Conservation (phyloP, 2,113 vertebrate species). For the Benitochromis conjunctus region DNA sequence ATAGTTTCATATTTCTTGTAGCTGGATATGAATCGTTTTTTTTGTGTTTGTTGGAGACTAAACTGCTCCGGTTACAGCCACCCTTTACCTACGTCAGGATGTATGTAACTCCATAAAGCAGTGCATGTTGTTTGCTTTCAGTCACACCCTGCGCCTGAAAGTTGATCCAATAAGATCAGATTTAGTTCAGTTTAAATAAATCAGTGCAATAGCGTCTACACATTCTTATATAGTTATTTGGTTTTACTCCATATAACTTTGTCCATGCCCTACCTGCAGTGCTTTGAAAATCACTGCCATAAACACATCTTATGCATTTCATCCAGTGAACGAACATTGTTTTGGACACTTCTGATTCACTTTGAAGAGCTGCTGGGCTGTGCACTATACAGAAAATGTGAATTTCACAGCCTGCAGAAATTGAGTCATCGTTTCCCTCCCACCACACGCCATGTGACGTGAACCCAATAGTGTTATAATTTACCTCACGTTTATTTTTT, state of each 20-base stretch:
- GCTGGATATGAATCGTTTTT: background rate
- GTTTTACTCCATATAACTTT: background rate
- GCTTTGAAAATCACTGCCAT: background rate
- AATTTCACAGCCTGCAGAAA: background rate
- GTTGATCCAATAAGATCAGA: background rate
- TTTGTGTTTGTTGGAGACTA: background rate
- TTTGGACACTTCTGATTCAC: background rate
- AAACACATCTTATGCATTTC: background rate
- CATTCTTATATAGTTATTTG: background rate
- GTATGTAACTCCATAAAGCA: background rate
- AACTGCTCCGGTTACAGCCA: no score
- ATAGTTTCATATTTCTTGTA: background rate
- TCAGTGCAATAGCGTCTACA: background rate
- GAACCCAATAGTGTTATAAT: conserved; percentile 26
- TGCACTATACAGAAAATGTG: background rate
- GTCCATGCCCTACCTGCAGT: background rate
- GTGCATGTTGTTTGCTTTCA: background rate
- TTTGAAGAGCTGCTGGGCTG: background rate
- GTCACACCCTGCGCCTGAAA: background rate
- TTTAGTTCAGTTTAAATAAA: background rate
- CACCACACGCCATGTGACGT: background rate
- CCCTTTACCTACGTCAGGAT: background rate
- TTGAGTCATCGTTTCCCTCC: background rate
- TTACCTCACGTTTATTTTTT: conserved; percentile 43
- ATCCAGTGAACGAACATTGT: background rate